These are phyloP conservation scores for Myotis davidii DNA, from an alignment of 2,113 vertebrate genomes.

Conservation along the genomic window DNA sequence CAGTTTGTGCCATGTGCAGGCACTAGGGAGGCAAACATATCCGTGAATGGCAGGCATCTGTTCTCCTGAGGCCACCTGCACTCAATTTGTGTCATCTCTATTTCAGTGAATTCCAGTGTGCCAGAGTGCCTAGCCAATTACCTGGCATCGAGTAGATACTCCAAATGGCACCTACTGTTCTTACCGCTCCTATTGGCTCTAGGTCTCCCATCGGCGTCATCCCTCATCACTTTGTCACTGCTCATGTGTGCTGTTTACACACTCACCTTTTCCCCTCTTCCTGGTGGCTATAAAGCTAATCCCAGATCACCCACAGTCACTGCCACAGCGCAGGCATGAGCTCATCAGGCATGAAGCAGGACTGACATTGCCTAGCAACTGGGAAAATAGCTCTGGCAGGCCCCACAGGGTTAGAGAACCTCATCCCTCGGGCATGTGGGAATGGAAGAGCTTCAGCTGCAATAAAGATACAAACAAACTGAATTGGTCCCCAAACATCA, in stretches of 20 bases:
- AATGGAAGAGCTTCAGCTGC: slow-evolving; percentile 34
- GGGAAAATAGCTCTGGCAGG: slow-evolving; percentile 71
- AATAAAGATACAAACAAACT: slow-evolving; percentile 74
- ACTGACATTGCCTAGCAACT: slow-evolving; percentile 84
- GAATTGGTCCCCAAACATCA: slow-evolving; percentile 34
- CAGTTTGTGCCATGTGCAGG: not conserved
- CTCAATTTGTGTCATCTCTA: not conserved
- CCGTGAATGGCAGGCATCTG: not conserved
- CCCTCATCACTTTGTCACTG: slow-evolving; percentile 30
- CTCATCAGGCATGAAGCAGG: slow-evolving; percentile 79
- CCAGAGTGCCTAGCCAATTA: not conserved
- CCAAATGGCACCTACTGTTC: not conserved
- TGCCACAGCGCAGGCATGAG: slow-evolving; percentile 76
- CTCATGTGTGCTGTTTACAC: slow-evolving; percentile 34
- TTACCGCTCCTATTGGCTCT: not conserved
- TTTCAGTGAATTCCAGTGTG: not conserved
- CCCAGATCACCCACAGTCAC: slow-evolving; percentile 77
- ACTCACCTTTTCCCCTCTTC: slow-evolving; percentile 69
- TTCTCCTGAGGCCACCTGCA: not conserved
- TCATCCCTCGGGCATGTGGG: slow-evolving; percentile 53
- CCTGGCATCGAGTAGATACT: not conserved
- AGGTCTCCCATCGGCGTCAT: not conserved
- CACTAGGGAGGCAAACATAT: not conserved
- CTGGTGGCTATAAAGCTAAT: slow-evolving; percentile 78
- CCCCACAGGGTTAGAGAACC: slow-evolving; percentile 51